phyloP scores from a whole-genome alignment of 2,888 invertebrate genomes.

The Trichogramma dendrolimi region DNA sequence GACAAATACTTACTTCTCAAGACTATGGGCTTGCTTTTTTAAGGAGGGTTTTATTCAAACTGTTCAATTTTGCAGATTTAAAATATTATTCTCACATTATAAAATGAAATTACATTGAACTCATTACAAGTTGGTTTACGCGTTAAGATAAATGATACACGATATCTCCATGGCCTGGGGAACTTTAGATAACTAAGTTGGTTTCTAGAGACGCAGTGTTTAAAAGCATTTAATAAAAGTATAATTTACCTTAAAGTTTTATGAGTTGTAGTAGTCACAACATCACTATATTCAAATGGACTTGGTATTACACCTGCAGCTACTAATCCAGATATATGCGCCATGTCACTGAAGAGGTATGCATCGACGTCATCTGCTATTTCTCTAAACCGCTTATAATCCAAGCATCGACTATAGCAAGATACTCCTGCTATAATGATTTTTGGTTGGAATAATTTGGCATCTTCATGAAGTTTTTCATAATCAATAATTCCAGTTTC shows the following conservation, averaged over 20 bases:
- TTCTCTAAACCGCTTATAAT: slow-evolving; percentile 83
- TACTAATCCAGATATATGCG: slow-evolving; percentile 89
- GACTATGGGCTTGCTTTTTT: too few relatives aligned
- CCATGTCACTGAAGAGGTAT: slow-evolving; percentile 91
- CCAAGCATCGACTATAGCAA: slow-evolving; percentile 88
- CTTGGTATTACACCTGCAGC: slow-evolving; percentile 82
- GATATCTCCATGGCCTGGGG: too few relatives aligned
- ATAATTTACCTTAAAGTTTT: slow-evolving; percentile 70
- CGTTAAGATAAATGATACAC: too few relatives aligned
- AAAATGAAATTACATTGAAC: too few relatives aligned
- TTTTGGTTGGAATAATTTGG: slow-evolving; percentile 84
- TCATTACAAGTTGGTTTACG: too few relatives aligned
- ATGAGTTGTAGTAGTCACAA: slow-evolving; percentile 93
- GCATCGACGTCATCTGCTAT: slow-evolving; percentile 81
- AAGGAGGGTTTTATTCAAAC: too few relatives aligned
- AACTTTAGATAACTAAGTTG: too few relatives aligned
- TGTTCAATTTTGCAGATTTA: too few relatives aligned
- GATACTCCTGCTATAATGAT: slow-evolving; percentile 92
- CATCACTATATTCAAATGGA: slow-evolving; percentile 86
- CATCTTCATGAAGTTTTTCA: slow-evolving; percentile 75
- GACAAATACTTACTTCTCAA: too few relatives aligned
- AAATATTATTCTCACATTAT: too few relatives aligned
- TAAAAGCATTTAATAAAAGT: background rate
- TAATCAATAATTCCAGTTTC: slow-evolving; percentile 87
- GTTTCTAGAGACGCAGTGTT: too few relatives aligned